These are phyloP conservation scores for Pyrgus malvae DNA, from an alignment of 2,888 invertebrate species.

Conservation along the genomic window DNA sequence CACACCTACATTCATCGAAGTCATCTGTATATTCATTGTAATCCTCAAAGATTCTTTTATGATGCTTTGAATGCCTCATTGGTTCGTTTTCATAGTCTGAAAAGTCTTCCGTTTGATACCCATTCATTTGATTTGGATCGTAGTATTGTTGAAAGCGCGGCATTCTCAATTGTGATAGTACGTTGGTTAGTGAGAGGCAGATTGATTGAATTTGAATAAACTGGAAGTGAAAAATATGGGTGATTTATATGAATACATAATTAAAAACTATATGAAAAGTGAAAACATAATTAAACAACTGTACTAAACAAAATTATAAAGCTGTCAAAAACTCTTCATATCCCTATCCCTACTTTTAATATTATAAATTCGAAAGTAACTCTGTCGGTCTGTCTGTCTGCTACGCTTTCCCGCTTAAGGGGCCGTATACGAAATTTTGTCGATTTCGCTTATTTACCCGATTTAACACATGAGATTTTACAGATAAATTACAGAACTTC, in stretches of 20 bases:
- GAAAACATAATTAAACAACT: not conserved
- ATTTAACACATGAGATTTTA: too few species aligned
- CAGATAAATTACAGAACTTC: too few species aligned
- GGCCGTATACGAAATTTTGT: too few species aligned
- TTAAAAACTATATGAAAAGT: not conserved
- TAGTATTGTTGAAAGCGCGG: slow-evolving; percentile 7
- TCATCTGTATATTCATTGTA: slow-evolving; percentile 34
- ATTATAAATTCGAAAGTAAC: too few species aligned
- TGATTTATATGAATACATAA: slow-evolving; percentile 4
- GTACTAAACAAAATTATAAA: too few species aligned
- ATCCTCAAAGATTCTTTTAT: not conserved
- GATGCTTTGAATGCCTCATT: not conserved
- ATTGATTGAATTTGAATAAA: slow-evolving; percentile 24
- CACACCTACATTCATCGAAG: slow-evolving; percentile 42
- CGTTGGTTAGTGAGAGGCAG: slow-evolving; percentile 13
- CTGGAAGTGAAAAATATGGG: too few species aligned
- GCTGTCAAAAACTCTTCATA: too few species aligned
- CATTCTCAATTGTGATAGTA: slow-evolving; percentile 25
- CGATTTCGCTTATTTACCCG: too few species aligned
- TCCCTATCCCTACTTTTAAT: too few species aligned
- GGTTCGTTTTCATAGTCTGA: slow-evolving; percentile 6
- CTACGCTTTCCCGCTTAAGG: too few species aligned
- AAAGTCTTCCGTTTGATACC: slow-evolving; percentile 1
- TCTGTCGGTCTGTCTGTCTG: too few species aligned
- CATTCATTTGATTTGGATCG: not conserved